Evolutionary conservation across 2,113 vertebrate genomes (phyloP), one percentile per base, ranked within the genome.

Genomic region (Plectropomus leopardus): DNA sequence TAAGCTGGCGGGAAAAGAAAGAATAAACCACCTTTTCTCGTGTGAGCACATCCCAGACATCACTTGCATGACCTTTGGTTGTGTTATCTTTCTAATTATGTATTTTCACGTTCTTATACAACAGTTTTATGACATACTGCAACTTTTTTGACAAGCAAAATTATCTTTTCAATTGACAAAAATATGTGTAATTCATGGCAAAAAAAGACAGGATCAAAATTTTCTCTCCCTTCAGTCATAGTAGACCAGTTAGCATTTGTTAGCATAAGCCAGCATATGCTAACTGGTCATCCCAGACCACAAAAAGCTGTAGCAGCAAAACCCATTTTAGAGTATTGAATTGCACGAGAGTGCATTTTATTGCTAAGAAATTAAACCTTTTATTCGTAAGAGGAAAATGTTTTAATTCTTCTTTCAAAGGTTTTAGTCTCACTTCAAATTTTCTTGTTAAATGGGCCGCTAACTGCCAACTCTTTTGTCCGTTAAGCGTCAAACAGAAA

Each of bases 231-330:
- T n/a, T n/a, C n/a, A 2, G 36, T 36, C 36, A 36, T 9, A 36
- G 0, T 2, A 7, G 36, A 36, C 7, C 7, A 19, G 32, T 69
- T 42, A 45, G 14, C 7, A 7, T 36, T 36, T 10, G 34, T 55
- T 24, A 42, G 14, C 19, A 8, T 77, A 23, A 60, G 45, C 55
- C 5, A 23, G 8, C 30, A 23, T 51, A 53, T 23, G 59, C 32
- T 78, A 42, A 30, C 34, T 44, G 32, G 45, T 61, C 57, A 34
- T 45, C 53, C 15, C 45, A 61, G 34, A 60, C 24, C 5, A 53
- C 13, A 26, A 40, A 42, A 45, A 0, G 42, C 21, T 24, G 23
- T 54, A 70, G 17, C 36, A 28, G 15, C 17, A 57, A 55, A 57
- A 44, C 40, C 5, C 7, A 8, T n/a, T n/a, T n/a, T n/a, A n/a